Evolutionary conservation across 2,113 vertebrate genomes (phyloP).

Genomic region (Stictonetta naevosa): DNA sequence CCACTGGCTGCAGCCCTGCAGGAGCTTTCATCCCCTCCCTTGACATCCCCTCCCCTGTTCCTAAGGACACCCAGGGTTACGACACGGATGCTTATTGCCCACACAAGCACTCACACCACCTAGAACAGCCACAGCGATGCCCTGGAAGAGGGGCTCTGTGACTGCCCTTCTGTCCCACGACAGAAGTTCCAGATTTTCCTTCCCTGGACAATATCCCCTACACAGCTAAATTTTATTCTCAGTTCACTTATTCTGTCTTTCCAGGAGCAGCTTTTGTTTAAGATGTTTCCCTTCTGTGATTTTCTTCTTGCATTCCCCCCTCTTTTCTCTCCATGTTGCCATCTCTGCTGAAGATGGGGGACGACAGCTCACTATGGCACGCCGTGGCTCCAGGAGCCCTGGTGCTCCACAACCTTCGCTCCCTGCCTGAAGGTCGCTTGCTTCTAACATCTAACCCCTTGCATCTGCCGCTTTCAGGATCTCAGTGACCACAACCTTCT

Average conservation of each 20-base stretch:
- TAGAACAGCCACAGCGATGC: not conserved
- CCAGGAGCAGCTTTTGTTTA: not conserved
- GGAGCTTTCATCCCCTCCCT: not conserved
- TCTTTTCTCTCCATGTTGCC: not conserved
- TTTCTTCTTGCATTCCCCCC: not conserved
- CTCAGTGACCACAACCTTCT: not conserved
- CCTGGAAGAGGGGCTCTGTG: rapidly evolving
- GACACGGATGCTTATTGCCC: not conserved
- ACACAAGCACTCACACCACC: not conserved
- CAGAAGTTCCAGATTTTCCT: not conserved
- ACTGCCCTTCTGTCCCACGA: not conserved
- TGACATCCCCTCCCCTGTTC: not conserved
- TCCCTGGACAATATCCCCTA: not conserved
- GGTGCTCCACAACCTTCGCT: not conserved
- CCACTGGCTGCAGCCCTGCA: not conserved
- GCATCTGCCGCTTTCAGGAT: not conserved
- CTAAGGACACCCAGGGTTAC: not conserved
- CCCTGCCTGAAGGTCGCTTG: not conserved
- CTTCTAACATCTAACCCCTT: not conserved
- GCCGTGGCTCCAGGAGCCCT: not conserved
- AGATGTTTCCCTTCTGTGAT: not conserved
- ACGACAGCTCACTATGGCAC: not conserved
- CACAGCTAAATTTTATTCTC: not conserved
- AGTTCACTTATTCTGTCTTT: not conserved
- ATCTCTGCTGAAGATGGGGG: not conserved